Conservation (phyloP, 2,797 vertebrate species). For the Dromococcyx pavoninus region DNA sequence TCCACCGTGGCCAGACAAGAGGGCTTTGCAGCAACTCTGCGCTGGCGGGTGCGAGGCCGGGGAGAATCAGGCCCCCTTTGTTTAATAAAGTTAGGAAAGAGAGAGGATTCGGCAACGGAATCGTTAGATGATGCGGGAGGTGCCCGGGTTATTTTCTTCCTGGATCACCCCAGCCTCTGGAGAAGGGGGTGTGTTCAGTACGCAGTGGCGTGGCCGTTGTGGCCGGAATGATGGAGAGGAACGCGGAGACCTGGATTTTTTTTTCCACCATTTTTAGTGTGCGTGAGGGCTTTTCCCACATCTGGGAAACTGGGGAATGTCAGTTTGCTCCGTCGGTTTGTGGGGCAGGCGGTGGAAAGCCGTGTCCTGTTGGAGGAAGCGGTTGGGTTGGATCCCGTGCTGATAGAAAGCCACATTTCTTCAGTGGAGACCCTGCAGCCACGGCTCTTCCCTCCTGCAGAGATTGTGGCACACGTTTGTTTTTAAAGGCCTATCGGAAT, state of each 20-base stretch:
- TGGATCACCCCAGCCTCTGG: not conserved
- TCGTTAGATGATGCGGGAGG: not conserved
- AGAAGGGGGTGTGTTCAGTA: not conserved
- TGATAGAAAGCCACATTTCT: not conserved
- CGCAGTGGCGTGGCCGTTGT: not conserved
- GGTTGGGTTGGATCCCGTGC: not conserved
- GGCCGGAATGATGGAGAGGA: not conserved
- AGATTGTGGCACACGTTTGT: not conserved
- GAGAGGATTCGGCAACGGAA: not conserved
- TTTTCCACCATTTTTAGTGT: slow-evolving; percentile 14
- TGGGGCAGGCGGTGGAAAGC: not conserved
- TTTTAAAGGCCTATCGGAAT: not conserved
- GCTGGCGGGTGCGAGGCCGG: not conserved
- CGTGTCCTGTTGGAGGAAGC: not conserved
- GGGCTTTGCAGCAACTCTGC: not conserved
- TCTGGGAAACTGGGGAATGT: not conserved
- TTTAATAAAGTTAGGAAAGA: slow-evolving; percentile 42
- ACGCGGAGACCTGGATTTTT: not conserved
- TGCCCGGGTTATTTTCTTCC: not conserved
- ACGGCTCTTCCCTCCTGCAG: not conserved
- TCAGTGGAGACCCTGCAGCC: not conserved
- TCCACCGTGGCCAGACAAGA: rapidly evolving
- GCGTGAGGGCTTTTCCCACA: not conserved
- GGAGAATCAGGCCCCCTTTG: slow-evolving; percentile 61
- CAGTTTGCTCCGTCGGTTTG: not conserved